Base-by-base conservation (phyloP, 2,113 vertebrate genomes). In the Lonchura striata region DNA sequence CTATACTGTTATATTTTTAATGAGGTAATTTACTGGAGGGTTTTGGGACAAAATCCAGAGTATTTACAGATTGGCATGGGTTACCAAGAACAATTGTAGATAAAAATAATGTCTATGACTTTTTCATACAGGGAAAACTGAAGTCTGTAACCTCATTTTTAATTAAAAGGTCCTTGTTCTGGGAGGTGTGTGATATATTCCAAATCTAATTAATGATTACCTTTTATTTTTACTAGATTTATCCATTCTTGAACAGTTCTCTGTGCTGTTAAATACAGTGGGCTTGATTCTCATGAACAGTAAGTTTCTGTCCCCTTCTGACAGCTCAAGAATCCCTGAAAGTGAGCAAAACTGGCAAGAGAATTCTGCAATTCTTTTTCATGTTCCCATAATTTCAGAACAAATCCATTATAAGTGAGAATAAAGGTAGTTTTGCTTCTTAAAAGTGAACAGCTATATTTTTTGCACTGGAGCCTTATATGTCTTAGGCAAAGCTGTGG, bases 11-110 rank as follows among this genome's bases (percentile, higher is more conserved):
- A 4, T 72, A 35, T 91, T 95, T 97, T 94, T 90, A 95, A 96
- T 79, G 72, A 96, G 77, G 91, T 92, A 70, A 93, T 93, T 91
- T 89, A 94, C 60, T n/a, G 10, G 11, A 79, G 44, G 49, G 59
- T 77, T 97, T 96, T 91, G 92, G 93, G 94, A 56, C 88, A 50
- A 92, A 84, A 80, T 87, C 84, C 80, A 95, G 66, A 94, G 63
- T 61, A 75, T 85, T 56, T 89, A 42, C 86, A 82, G 70, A 94
- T 60, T 87, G 60, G 9, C 22, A 59, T 41, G 74, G 65, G 39
- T 53, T 61, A 75, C 54, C 86, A 81, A 75, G 76, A 86, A 93
- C 77, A 82, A 94, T 27, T 81, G 70, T n/a, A 91, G 72, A 82
- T 41, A 95, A 94, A 93, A 95, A 92, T 79, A 94, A 82, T 83